Evolutionary conservation across 2,888 invertebrate genomes (phyloP).

Genomic region (Tachina fera): DNA sequence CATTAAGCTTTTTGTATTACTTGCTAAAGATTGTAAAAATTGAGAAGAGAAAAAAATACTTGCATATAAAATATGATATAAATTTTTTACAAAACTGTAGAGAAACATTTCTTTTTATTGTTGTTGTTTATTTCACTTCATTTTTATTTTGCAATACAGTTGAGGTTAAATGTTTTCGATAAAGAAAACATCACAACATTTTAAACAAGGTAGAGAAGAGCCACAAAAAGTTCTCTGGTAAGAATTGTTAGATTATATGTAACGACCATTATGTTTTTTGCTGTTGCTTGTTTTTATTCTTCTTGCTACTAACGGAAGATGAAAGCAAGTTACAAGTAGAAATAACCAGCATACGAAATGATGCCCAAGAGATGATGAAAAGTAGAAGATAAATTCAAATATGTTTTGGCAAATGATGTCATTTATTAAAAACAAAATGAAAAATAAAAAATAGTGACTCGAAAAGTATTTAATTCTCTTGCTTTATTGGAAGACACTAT

Average conservation of each 20-base stretch:
- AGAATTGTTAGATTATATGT: slow-evolving; percentile 36
- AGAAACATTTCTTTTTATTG: neutral
- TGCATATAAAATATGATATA: slow-evolving; percentile 38
- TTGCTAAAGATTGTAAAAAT: slow-evolving; percentile 43
- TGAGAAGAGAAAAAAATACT: slow-evolving; percentile 29
- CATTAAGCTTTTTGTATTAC: slow-evolving; percentile 51
- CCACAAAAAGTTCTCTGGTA: slow-evolving; percentile 29
- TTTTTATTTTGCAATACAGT: slow-evolving; percentile 55
- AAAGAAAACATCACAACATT: slow-evolving; percentile 52
- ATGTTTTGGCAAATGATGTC: slow-evolving; percentile 71
- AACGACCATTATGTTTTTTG: slow-evolving; percentile 40
- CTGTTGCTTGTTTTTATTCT: slow-evolving; percentile 6
- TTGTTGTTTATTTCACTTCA: neutral
- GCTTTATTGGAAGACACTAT: slow-evolving; percentile 5
- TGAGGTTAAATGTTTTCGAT: slow-evolving; percentile 64
- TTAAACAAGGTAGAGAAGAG: slow-evolving; percentile 45
- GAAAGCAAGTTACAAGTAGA: slow-evolving; percentile 30
- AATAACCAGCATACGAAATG: slow-evolving; percentile 26
- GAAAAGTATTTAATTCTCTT: slow-evolving; percentile 41
- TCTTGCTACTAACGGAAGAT: slow-evolving; percentile 9
- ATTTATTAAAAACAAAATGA: slow-evolving; percentile 67
- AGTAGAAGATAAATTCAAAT: slow-evolving; percentile 67
- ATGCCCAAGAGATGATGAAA: slow-evolving; percentile 34
- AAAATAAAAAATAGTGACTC: slow-evolving; percentile 51
- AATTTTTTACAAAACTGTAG: slow-evolving; percentile 35